These are phyloP conservation scores for Scaptomyza montana DNA, from an alignment of 1,140 invertebrate species.

Conservation along the genomic window DNA sequence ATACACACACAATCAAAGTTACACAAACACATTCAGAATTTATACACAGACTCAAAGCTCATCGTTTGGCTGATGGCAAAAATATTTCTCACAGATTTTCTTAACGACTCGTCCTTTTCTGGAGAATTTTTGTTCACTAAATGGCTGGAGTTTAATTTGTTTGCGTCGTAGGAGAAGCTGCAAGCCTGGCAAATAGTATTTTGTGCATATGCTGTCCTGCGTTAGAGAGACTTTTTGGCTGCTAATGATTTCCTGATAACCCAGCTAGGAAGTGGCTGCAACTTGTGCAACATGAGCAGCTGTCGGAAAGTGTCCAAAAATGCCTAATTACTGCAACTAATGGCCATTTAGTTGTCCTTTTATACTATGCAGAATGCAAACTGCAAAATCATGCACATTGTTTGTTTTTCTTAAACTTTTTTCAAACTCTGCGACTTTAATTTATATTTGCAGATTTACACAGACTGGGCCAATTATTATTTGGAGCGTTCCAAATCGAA, in stretches of 20 bases:
- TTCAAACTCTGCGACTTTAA: neutral
- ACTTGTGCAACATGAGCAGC: conserved; percentile 51
- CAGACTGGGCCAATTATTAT: conserved; percentile 99
- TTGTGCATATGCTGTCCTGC: conserved; percentile 65
- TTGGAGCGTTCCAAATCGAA: conserved; percentile 94
- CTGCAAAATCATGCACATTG: conserved; percentile 4
- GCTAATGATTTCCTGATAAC: conserved; percentile 80
- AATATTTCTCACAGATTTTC: conserved; percentile 70
- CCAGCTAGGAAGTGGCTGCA: conserved; percentile 30
- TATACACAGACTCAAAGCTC: conserved; percentile 31
- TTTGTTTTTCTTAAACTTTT: conserved; percentile 24
- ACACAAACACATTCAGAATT: neutral
- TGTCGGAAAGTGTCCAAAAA: conserved; percentile 35
- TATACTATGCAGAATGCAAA: conserved; percentile 18
- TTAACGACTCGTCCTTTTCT: conserved; percentile 62
- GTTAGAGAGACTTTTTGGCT: conserved; percentile 30
- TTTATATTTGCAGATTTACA: conserved; percentile 92
- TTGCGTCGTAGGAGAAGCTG: conserved; percentile 42
- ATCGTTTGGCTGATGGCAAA: conserved; percentile 46
- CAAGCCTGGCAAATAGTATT: conserved; percentile 40
- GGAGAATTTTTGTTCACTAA: conserved; percentile 41
- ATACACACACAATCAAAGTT: conserved; percentile 7
- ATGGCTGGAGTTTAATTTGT: conserved; percentile 73
- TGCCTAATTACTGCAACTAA: conserved; percentile 66
- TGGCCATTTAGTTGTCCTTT: conserved; percentile 50